Conservation (phyloP, 1,140 invertebrate genomes). For the Campodea augens region DNA sequence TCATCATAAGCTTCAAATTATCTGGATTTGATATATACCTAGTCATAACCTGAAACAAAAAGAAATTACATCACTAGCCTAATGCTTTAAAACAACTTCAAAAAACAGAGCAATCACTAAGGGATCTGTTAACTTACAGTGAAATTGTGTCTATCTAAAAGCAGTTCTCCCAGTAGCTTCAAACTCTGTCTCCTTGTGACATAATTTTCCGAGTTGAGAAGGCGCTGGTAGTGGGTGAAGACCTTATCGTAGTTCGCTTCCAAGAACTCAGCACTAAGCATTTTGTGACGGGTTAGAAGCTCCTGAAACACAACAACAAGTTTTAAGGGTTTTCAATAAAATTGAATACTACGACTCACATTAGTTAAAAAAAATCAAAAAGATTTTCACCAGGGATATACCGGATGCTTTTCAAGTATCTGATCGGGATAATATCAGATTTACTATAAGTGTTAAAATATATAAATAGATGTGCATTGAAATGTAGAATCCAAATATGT, state of each 20-base stretch:
- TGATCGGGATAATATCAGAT: too few relatives aligned
- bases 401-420: too few relatives aligned
- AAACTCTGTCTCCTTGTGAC: conserved; percentile 92
- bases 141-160: conserved; percentile 98
- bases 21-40: conserved; percentile 97
- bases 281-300: conserved; percentile 94
- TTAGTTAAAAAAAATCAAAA: too few relatives aligned
- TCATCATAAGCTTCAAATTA: conserved; percentile 99
- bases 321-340: too few relatives aligned
- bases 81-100: too few relatives aligned
- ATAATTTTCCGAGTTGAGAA: conserved; percentile 97
- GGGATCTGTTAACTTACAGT: conserved; percentile 66
- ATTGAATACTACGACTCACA: too few relatives aligned
- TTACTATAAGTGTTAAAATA: too few relatives aligned
- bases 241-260: conserved; percentile 98
- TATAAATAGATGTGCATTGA: too few relatives aligned
- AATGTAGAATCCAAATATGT: too few relatives aligned
- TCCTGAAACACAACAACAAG: too few relatives aligned
- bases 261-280: conserved; percentile 92
- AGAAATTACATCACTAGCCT: conserved; percentile 4
- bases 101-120: too few relatives aligned
- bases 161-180: conserved; percentile 88
- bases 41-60: conserved; percentile 66
- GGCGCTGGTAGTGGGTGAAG: conserved; percentile 87
- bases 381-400: too few relatives aligned